A percentile compares a stretch with the other conserved stretches of the same genome.
phyloP scores from a whole-genome alignment of 2,113 vertebrate genomes.

The Pomatostomus ruficeps region DNA sequence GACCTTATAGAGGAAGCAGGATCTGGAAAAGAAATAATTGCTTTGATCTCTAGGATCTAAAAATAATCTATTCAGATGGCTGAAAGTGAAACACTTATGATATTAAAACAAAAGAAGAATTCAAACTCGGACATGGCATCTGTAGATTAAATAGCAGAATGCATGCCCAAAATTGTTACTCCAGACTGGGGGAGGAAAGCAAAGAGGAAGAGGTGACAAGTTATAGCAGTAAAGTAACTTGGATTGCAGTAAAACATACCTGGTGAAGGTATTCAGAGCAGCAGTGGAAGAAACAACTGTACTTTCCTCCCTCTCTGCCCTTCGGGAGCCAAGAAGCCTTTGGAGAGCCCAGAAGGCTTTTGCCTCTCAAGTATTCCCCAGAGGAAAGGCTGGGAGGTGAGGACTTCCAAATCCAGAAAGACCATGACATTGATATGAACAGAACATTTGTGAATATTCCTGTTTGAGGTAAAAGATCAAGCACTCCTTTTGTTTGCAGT shows the following conservation, averaged over 20 bases:
- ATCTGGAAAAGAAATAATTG: neutral
- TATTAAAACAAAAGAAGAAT: neutral
- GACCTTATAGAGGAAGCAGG: neutral
- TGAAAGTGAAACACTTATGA: neutral
- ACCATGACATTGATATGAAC: neutral
- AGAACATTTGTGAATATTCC: neutral
- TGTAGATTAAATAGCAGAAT: neutral
- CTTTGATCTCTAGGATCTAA: neutral
- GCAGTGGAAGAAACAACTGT: neutral
- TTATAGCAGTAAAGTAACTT: neutral
- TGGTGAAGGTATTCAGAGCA: neutral
- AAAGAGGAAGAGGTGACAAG: neutral
- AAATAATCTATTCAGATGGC: neutral
- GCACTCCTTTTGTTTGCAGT: neutral
- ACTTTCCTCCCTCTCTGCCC: neutral
- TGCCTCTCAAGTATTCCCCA: fast-evolving
- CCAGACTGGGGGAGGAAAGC: fast-evolving
- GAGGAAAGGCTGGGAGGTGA: neutral
- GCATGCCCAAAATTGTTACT: neutral
- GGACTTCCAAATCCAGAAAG: neutral
- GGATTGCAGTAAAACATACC: neutral
- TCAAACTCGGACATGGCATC: neutral
- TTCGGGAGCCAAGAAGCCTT: neutral
- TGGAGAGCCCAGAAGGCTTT: neutral
- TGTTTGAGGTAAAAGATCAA: neutral